Conservation (phyloP, 2,113 vertebrate species). For the Motacilla alba region DNA sequence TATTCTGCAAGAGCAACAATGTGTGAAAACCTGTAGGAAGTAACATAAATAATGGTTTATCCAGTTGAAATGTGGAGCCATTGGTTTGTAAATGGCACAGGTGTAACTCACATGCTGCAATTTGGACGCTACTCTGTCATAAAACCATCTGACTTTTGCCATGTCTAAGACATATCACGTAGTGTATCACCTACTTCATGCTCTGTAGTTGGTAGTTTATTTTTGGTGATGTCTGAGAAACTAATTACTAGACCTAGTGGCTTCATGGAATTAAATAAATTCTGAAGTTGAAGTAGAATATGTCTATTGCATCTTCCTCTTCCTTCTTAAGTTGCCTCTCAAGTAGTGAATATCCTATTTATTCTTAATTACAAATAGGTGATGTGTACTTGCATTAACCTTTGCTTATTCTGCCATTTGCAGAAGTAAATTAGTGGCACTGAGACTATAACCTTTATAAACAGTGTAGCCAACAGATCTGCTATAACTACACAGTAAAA, state of each 20-base stretch:
- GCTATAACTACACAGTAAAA: neutral
- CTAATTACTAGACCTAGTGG: neutral
- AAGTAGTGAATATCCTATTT: neutral
- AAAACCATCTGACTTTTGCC: neutral
- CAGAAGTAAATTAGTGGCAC: neutral
- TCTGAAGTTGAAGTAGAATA: neutral
- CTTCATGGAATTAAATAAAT: neutral
- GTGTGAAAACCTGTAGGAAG: constrained; percentile 35
- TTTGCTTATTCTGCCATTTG: neutral
- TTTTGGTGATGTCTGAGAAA: neutral
- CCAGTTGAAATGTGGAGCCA: neutral
- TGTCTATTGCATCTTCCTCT: neutral
- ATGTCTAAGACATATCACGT: neutral
- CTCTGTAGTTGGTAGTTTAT: neutral
- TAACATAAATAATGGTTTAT: constrained; percentile 20
- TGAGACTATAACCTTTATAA: neutral
- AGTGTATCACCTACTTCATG: neutral
- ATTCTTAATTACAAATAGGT: neutral
- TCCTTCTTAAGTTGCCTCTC: neutral
- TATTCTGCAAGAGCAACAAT: constrained; percentile 23
- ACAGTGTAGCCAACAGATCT: neutral
- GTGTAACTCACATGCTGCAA: neutral
- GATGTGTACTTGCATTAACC: neutral
- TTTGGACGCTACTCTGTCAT: neutral
- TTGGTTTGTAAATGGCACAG: constrained; percentile 2